A percentile compares a stretch with the other conserved stretches of the same genome.
phyloP scores from a whole-genome alignment of 2,113 vertebrate genomes.

The Fulica atra region DNA sequence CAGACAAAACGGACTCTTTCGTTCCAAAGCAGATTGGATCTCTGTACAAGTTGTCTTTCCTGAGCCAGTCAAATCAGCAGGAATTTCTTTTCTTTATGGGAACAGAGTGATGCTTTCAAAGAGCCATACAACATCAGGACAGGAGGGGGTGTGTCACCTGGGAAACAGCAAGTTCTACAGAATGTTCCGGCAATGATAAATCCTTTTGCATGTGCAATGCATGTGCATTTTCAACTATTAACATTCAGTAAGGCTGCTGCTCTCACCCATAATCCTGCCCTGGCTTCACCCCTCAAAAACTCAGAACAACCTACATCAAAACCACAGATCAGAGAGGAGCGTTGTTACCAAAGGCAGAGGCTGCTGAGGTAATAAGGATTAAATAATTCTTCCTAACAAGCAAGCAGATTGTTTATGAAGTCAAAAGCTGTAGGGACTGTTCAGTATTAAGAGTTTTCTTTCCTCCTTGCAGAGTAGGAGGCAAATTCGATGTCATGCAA shows the following conservation, averaged over 20 bases:
- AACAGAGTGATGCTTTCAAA: background rate
- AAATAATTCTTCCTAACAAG: background rate
- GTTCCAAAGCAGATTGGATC: background rate
- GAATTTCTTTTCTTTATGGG: background rate
- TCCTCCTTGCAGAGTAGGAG: background rate
- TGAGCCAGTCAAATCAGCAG: background rate
- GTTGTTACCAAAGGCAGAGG: background rate
- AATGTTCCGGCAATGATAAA: background rate
- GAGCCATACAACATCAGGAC: background rate
- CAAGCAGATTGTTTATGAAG: background rate
- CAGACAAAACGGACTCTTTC: background rate
- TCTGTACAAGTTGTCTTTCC: background rate
- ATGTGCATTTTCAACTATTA: background rate
- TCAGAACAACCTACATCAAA: background rate
- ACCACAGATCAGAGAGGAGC: background rate
- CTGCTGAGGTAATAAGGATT: background rate
- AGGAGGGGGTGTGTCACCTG: background rate
- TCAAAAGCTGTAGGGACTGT: background rate
- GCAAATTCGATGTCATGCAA: background rate
- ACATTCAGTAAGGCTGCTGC: background rate
- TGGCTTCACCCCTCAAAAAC: background rate
- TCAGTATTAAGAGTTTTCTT: background rate
- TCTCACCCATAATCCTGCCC: background rate
- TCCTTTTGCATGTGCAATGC: background rate
- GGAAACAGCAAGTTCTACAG: background rate